These are phyloP conservation scores for Tetrao urogallus DNA, from an alignment of 2,113 vertebrate genomes.

Conservation along the genomic window DNA sequence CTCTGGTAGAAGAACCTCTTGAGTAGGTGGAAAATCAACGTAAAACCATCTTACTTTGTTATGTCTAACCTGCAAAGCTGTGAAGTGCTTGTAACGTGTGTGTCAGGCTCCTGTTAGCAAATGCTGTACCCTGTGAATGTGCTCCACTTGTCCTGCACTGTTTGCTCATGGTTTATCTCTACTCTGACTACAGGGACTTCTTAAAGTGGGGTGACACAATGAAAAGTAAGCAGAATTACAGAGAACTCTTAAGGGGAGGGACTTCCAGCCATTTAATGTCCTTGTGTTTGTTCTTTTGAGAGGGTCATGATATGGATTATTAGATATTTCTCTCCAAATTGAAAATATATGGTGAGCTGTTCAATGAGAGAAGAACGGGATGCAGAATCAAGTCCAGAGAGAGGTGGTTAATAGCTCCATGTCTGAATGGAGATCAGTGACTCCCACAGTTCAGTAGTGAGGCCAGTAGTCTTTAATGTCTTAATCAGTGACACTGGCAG, in stretches of 20 bases:
- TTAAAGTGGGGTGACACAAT: not conserved
- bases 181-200: not conserved
- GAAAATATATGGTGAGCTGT: too few relatives aligned
- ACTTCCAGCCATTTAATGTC: not conserved
- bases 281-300: not conserved
- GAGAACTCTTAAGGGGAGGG: not conserved
- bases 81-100: not conserved
- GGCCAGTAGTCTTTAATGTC: too few relatives aligned
- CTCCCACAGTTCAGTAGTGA: too few relatives aligned
- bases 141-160: accelerated
- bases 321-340: too few relatives aligned
- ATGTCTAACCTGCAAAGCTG: accelerated
- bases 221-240: not conserved
- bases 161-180: not conserved
- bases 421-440: too few relatives aligned
- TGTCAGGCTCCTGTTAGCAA: not conserved
- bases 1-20: not conserved
- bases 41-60: not conserved
- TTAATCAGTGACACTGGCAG: too few relatives aligned
- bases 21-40: not conserved
- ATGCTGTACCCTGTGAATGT: accelerated
- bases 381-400: too few relatives aligned
- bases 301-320: too few relatives aligned
- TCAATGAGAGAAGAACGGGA: too few relatives aligned
- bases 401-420: too few relatives aligned